These are phyloP conservation scores for Grantiella picta DNA, from an alignment of 2,113 vertebrate species.

Conservation along the genomic window DNA sequence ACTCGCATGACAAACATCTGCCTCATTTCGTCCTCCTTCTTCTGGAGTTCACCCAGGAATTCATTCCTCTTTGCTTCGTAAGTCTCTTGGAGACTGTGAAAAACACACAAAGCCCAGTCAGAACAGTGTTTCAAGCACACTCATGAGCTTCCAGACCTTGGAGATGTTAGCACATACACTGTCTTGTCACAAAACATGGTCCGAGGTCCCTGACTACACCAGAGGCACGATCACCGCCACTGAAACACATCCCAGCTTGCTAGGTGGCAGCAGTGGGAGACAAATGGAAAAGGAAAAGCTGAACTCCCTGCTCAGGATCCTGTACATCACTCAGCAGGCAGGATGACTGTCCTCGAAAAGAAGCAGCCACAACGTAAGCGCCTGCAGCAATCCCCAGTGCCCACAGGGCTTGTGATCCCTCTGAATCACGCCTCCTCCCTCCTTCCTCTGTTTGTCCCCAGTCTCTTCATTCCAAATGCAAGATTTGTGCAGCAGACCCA, in stretches of 20 bases:
- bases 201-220: background rate
- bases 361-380: accelerated
- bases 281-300: accelerated
- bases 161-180: accelerated
- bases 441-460: background rate
- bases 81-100: constrained; percentile 82
- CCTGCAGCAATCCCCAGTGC: background rate
- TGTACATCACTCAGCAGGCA: background rate
- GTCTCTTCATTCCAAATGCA: accelerated
- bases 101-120: background rate
- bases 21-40: constrained; percentile 88
- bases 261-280: background rate
- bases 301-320: background rate
- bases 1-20: constrained; percentile 90
- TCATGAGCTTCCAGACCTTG: background rate
- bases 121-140: background rate
- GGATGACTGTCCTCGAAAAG: background rate
- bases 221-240: background rate
- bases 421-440: background rate
- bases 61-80: constrained; percentile 88
- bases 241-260: accelerated
- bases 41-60: constrained; percentile 84
- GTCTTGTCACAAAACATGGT: accelerated
- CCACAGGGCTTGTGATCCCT: background rate
- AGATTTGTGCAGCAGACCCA: accelerated